Base-by-base conservation (phyloP, 2,888 invertebrate species). In the Carpatolechia fugitivella region DNA sequence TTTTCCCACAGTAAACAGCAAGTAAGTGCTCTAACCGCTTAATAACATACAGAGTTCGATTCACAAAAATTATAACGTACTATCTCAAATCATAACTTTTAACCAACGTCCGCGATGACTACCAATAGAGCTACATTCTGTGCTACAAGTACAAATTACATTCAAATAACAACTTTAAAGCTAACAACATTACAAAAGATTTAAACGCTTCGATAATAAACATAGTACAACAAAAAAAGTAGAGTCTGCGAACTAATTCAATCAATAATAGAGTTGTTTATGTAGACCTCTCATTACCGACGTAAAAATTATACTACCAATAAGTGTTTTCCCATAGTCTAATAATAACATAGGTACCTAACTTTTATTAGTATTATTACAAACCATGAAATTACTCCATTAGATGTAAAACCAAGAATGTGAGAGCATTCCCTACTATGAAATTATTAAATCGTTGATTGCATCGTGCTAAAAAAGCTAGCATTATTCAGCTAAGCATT, bases 211-310 rank as follows among this genome's bases (percentile, higher is more conserved):
- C 56, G 59, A 58, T 65, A 65, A 60, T 69, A 8, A 35, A n/a
- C 35, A 4, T 40, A 41, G 16, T 6, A 38, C 61, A 68, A 57
- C 70, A 76, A 66, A 68, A 70, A 72, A 65, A 69, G 53, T 65
- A 62, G 58, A 56, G 64, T 69, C 69, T 69, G 70, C 69, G 57
- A 79, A 76, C 75, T 82, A 79, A 84, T 85, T 76, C 80, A 72
- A 68, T 76, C 76, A 78, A 85, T 85, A 84, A 82, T 80, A 77
- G 72, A 83, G 80, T 81, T 74, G 74, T 79, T 74, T 74, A 71
- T 69, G 63, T 74, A 71, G 66, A 67, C 66, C 70, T 63, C 65
- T 69, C 63, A 80, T 83, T 80, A 78, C 66, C 60, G 60, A 72
- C 68, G 72, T 61, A 56, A 70, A 82, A 79, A 85, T 83, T 72